Base-by-base conservation (phyloP, 2,113 vertebrate genomes). In the Tragelaphus buxtoni region DNA sequence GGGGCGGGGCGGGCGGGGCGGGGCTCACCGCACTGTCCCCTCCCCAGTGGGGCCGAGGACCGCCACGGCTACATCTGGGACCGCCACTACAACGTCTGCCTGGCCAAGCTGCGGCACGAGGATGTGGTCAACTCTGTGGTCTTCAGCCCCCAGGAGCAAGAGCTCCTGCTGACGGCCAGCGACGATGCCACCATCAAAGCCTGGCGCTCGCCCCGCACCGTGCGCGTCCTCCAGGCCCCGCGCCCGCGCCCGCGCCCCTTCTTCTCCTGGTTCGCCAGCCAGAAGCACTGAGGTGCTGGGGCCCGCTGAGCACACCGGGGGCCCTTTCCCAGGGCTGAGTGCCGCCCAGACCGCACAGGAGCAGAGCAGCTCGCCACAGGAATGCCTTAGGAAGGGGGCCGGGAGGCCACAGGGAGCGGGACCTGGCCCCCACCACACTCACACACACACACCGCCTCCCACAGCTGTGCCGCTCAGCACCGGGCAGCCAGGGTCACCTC, bases 11-110 rank as follows among this genome's bases (percentile, higher is more conserved):
- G 53, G 69, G 76, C 7, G 2, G 5, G 1, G 3, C 3, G n/a
- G 24, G 0, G 11, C 69, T 58, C 56, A 58, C 56, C 22, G 24
- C 56, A 8, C 60, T 82, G 2, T 74, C 90, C 56, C 7, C 32
- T 65, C 8, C 0, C 0, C 96, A 99, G 99, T 0, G 99, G 99
- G 51, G 99, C 99, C 0, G 99, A 99, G 98, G 99, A 99, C 98
- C 99, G 99, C 49, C 99, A 99, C 0, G 99, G 99, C 95, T 99
- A 99, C 98, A 99, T 99, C 98, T 99, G 99, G 99, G 99, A 99
- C 98, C 99, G 99, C 0, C 99, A 99, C 98, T 99, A 99, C 92
- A 99, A 99, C 98, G 99, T 99, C 99, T 99, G 99, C 91, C 97
- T 99, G 98, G 99, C 99, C 1, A 99, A 99, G 7, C 98, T 99